Percentiles rank a stretch among this genome's conserved stretches.
Evolutionary conservation across 2,797 vertebrate species (phyloP).

Genomic region (Rousettus madagascariensis): DNA sequence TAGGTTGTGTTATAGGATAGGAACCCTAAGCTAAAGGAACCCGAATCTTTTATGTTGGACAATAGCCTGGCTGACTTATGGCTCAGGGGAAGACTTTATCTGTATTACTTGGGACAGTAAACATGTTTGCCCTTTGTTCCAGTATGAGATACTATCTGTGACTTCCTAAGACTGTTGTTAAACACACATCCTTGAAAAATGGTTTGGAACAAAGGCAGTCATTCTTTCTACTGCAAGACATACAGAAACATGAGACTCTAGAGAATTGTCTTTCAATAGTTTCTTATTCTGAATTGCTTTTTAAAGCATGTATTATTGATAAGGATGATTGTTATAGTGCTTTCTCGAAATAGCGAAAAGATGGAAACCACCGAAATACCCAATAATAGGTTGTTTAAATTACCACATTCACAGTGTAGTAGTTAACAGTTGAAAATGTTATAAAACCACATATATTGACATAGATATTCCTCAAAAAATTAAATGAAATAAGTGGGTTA

Average conservation of each 20-base stretch:
- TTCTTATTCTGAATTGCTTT: constrained; percentile 32
- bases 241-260: not conserved
- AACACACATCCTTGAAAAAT: not conserved
- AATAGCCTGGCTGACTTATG: not conserved
- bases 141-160: not conserved
- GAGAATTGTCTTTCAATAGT: not conserved
- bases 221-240: not conserved
- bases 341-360: not conserved
- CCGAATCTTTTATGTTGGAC: not conserved
- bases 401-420: not conserved
- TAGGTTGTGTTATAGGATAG: not conserved
- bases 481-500: constrained; percentile 16
- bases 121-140: not conserved
- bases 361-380: constrained; percentile 2
- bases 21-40: not conserved
- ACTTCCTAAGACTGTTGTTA: not conserved
- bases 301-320: not conserved
- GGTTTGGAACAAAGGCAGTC: not conserved
- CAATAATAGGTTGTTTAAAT: not conserved
- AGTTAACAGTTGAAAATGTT: constrained; percentile 37
- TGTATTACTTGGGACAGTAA: not conserved
- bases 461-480: constrained; percentile 30
- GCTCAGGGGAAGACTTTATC: not conserved
- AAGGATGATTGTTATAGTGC: not conserved
- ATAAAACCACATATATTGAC: not conserved